These are phyloP conservation scores for Metaphire vulgaris DNA, from an alignment of 1,140 invertebrate species.

Conservation along the genomic window DNA sequence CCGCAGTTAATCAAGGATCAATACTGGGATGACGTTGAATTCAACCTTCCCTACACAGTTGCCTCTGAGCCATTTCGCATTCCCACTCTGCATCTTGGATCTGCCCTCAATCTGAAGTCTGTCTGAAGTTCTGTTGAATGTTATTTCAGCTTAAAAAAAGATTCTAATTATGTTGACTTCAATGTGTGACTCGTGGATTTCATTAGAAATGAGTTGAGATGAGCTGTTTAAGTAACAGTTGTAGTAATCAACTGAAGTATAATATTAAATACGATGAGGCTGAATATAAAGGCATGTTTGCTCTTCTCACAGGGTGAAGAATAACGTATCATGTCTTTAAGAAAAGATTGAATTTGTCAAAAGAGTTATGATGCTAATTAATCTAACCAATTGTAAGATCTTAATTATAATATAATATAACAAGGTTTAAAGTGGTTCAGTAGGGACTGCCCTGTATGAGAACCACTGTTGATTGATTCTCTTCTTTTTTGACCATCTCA, in stretches of 20 bases:
- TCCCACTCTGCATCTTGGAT: constrained; percentile 67
- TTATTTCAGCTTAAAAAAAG: neutral
- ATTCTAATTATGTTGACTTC: neutral
- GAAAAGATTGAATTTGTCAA: no score
- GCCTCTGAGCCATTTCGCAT: constrained; percentile 70
- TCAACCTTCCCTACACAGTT: constrained; percentile 72
- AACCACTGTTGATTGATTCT: neutral
- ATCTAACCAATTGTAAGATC: no score
- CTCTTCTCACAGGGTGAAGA: neutral
- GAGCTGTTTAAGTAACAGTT: neutral
- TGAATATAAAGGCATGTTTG: neutral
- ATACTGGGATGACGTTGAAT: constrained; percentile 84
- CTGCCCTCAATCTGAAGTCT: constrained; percentile 73
- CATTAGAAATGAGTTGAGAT: neutral
- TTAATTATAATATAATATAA: neutral
- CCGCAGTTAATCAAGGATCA: constrained; percentile 60
- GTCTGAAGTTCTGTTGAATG: neutral
- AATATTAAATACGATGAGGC: neutral
- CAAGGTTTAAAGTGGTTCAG: neutral
- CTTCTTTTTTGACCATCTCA: no score
- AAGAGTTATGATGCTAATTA: no score
- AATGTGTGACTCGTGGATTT: neutral
- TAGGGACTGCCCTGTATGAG: neutral
- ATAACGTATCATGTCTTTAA: no score
- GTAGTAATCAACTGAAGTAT: neutral